phyloP scores from a whole-genome alignment of 2,113 vertebrate genomes.

The Taurulus bubalis region DNA sequence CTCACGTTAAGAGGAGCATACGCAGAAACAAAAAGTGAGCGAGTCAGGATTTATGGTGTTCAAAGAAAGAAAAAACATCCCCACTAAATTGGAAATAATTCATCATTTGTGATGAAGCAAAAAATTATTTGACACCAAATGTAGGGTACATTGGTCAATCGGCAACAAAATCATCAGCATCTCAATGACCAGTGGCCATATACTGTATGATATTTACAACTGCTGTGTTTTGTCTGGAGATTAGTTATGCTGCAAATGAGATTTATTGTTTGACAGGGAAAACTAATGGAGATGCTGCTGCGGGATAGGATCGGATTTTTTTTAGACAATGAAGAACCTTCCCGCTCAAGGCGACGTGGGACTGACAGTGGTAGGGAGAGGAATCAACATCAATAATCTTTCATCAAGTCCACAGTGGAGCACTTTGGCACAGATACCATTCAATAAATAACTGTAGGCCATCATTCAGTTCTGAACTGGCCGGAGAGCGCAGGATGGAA shows the following conservation, averaged over 20 bases:
- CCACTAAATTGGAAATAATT: conserved; percentile 42
- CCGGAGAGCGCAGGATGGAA: conserved; percentile 42
- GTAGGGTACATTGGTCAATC: conserved; percentile 46
- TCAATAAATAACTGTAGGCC: conserved; percentile 84
- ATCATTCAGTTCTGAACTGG: conserved; percentile 73
- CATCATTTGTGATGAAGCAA: conserved; percentile 56
- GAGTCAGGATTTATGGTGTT: conserved; percentile 40
- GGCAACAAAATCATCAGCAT: conserved; percentile 39
- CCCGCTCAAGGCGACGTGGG: conserved; percentile 69
- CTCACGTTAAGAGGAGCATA: conserved; percentile 21
- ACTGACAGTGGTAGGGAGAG: conserved; percentile 73
- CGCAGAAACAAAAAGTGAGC: background rate
- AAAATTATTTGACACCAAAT: conserved; percentile 21
- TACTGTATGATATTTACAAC: conserved; percentile 51
- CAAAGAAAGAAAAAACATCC: conserved; percentile 20
- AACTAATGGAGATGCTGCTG: conserved; percentile 76
- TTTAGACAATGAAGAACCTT: conserved; percentile 83
- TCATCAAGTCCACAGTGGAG: conserved; percentile 79
- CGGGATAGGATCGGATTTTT: conserved; percentile 77
- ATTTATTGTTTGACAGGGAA: conserved; percentile 77
- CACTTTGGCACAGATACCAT: conserved; percentile 73
- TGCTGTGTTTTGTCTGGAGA: conserved; percentile 69
- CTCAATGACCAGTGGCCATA: conserved; percentile 52
- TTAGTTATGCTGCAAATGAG: conserved; percentile 80
- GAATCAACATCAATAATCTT: conserved; percentile 87